These are phyloP conservation scores for Eupeodes luniger DNA, from an alignment of 2,888 invertebrate genomes.

Conservation along the genomic window DNA sequence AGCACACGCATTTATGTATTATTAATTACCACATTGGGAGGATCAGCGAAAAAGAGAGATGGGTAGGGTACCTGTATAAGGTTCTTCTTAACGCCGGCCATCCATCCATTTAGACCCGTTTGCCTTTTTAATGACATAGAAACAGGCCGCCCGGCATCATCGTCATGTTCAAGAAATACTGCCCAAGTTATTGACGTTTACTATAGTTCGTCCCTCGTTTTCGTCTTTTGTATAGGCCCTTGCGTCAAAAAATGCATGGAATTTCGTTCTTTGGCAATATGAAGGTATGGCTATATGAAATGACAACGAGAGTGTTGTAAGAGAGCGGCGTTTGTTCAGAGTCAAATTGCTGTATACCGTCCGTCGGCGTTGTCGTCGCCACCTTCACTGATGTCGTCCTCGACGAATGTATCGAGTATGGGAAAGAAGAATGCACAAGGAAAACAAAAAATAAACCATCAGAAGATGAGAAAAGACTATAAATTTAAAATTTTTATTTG, in stretches of 20 bases:
- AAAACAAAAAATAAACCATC: not conserved
- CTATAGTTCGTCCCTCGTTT: slow-evolving; percentile 3
- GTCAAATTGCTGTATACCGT: slow-evolving; percentile 30
- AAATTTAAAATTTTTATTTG: slow-evolving; percentile 71
- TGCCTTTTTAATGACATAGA: slow-evolving; percentile 46
- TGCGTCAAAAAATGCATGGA: slow-evolving; percentile 49
- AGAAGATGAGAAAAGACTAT: slow-evolving; percentile 50
- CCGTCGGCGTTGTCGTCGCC: not conserved
- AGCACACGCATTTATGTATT: slow-evolving; percentile 58
- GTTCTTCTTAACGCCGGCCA: slow-evolving; percentile 27
- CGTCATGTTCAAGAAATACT: slow-evolving; percentile 33
- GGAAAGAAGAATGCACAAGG: slow-evolving; percentile 27
- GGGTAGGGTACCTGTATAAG: slow-evolving; percentile 1
- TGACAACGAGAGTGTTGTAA: not conserved
- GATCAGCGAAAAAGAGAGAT: not conserved
- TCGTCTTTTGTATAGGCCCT: not conserved
- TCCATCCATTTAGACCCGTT: slow-evolving; percentile 35
- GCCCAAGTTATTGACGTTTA: slow-evolving; percentile 44
- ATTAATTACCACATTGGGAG: slow-evolving; percentile 45
- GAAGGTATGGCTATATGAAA: not conserved
- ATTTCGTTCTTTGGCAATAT: slow-evolving; percentile 44
- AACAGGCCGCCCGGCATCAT: not conserved
- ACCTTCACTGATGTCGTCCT: too few relatives aligned
- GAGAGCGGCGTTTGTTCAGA: slow-evolving; percentile 9
- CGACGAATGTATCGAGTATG: not conserved